phyloP scores from a whole-genome alignment of 1,140 invertebrate genomes.

The Anastatus disparis region DNA sequence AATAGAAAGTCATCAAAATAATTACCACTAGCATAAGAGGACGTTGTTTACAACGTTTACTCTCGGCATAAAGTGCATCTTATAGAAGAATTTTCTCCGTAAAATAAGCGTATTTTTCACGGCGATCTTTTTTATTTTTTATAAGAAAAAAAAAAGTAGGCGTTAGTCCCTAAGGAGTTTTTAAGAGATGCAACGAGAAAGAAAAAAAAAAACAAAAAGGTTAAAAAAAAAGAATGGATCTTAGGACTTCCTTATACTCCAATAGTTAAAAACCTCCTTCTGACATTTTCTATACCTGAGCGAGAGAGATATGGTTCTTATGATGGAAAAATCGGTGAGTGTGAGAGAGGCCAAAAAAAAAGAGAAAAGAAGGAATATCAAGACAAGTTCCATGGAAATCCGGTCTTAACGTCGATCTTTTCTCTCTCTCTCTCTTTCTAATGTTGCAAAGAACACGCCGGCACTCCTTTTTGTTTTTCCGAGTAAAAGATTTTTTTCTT shows the following conservation, averaged over 20 bases:
- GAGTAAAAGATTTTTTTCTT: slow-evolving; percentile 28
- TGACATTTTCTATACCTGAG: too few relatives aligned
- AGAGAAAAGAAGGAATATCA: slow-evolving; percentile 27
- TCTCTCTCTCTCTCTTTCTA: too few relatives aligned
- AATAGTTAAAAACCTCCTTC: too few relatives aligned
- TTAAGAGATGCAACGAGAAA: not conserved
- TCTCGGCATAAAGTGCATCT: not conserved
- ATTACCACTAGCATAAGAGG: not conserved
- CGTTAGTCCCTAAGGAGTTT: not conserved
- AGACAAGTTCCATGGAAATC: slow-evolving; percentile 39
- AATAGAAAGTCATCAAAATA: slow-evolving; percentile 7
- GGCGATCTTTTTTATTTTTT: too few relatives aligned
- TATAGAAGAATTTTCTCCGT: not conserved
- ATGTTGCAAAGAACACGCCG: slow-evolving; percentile 28
- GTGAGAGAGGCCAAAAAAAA: too few relatives aligned
- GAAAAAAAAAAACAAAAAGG: not conserved
- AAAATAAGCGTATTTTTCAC: not conserved
- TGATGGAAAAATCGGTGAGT: slow-evolving; percentile 35
- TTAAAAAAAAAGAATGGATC: too few relatives aligned
- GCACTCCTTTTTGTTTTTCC: slow-evolving; percentile 33
- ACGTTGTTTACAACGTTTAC: not conserved
- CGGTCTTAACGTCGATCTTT: slow-evolving; percentile 33
- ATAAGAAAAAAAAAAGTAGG: not conserved
- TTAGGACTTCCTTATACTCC: too few relatives aligned
- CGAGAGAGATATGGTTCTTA: not conserved